phyloP scores from a whole-genome alignment of 1,140 invertebrate genomes.

The Goniozus legneri region DNA sequence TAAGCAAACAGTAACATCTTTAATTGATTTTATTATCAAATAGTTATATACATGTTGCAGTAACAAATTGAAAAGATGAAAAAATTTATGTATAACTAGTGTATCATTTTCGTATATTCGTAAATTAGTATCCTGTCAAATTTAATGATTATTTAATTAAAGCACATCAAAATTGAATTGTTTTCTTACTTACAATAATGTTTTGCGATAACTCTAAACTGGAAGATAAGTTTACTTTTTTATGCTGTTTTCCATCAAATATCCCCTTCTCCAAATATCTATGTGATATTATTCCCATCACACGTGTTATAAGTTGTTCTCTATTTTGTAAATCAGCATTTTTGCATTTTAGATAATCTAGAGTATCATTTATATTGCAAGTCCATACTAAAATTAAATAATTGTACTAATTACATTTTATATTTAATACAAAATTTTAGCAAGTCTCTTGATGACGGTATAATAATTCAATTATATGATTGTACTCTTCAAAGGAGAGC shows the following conservation, averaged over 20 bases:
- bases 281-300: too few species aligned
- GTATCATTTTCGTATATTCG: constrained; percentile 31
- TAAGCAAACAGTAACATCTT: constrained; percentile 24
- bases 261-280: too few species aligned
- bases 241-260: constrained; percentile 26
- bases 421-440: neutral
- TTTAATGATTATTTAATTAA: too few species aligned
- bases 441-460: too few species aligned
- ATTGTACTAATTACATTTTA: constrained; percentile 2
- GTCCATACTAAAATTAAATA: constrained; percentile 36
- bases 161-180: too few species aligned
- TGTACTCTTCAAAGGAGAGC: too few species aligned
- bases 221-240: constrained; percentile 19
- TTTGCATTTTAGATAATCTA: constrained; percentile 18
- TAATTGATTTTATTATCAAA: constrained; percentile 13
- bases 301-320: too few species aligned
- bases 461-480: constrained; percentile 1
- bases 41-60: constrained; percentile 17
- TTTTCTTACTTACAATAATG: too few species aligned
- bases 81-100: constrained; percentile 28
- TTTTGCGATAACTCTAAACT: constrained; percentile 25
- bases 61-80: constrained; percentile 23
- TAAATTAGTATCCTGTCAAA: too few species aligned
- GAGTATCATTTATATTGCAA: constrained; percentile 12
- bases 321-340: constrained; percentile 18